A percentile compares a stretch with the other conserved stretches of the same genome.
Evolutionary conservation across 2,113 vertebrate genomes (phyloP).

Genomic region (Erythrolamprus reginae): DNA sequence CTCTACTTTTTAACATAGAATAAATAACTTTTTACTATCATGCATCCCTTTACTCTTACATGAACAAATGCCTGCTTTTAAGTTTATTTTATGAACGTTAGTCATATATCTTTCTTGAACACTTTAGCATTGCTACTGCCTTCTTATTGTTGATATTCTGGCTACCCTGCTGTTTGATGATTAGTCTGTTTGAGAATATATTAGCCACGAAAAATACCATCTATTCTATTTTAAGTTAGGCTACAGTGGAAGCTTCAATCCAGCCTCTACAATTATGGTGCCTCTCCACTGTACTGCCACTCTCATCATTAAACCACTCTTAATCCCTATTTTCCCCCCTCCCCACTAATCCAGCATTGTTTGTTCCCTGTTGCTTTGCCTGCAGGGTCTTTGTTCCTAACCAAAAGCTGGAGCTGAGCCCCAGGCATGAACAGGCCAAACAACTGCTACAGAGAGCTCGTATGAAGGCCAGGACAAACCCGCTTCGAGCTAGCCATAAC

Average conservation of each 20-base stretch:
- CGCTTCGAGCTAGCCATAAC: slow-evolving; percentile 86
- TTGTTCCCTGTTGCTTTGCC: slow-evolving; percentile 40
- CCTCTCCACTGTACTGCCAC: slow-evolving; percentile 30
- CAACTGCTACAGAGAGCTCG: slow-evolving; percentile 83
- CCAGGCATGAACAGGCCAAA: slow-evolving; percentile 86
- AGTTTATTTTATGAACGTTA: not conserved
- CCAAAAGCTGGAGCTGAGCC: slow-evolving; percentile 77
- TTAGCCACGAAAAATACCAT: not conserved
- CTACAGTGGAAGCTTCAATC: not conserved
- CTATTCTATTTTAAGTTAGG: not conserved
- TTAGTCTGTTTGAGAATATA: not conserved
- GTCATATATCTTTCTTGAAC: not conserved
- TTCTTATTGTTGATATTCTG: not conserved
- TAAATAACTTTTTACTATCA: not conserved
- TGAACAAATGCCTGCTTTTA: not conserved
- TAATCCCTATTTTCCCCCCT: slow-evolving; percentile 68
- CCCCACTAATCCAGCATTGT: slow-evolving; percentile 53
- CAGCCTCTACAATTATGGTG: not conserved
- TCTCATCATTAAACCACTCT: slow-evolving; percentile 62
- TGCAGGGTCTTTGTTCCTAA: slow-evolving; percentile 67
- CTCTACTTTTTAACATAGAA: not conserved
- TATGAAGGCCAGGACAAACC: slow-evolving; percentile 84
- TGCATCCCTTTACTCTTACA: not conserved
- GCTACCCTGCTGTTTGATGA: not conserved
- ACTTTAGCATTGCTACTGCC: no score